phyloP scores from a whole-genome alignment of 2,888 invertebrate genomes.

The Volucella zonaria region DNA sequence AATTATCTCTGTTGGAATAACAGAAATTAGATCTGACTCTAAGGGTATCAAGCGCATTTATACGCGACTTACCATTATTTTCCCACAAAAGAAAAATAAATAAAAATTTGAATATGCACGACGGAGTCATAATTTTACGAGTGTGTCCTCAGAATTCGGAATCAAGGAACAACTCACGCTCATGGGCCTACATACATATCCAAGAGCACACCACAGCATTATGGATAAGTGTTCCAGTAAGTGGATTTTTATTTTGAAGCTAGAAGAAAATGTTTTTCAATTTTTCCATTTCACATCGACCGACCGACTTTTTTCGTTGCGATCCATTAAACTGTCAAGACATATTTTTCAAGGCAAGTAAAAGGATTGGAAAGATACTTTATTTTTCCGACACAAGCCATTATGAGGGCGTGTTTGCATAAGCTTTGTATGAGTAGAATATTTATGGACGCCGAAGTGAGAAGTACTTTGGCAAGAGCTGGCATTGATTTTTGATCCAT shows the following conservation, averaged over 20 bases:
- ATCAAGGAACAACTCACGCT: no score
- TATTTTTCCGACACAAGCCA: slow-evolving; percentile 23
- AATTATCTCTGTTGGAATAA: no score
- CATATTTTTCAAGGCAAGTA: slow-evolving; percentile 75
- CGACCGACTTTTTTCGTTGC: slow-evolving; percentile 61
- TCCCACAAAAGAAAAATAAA: no score
- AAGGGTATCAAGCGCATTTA: no score
- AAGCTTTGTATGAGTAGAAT: slow-evolving; percentile 1
- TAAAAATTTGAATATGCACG: no score
- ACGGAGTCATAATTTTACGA: no score
- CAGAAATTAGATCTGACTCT: no score
- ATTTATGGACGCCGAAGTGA: neutral
- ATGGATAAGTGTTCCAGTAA: neutral
- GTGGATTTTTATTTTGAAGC: slow-evolving; percentile 28
- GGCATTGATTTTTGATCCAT: slow-evolving; percentile 61
- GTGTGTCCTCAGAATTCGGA: no score
- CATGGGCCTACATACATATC: no score
- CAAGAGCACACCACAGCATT: no score
- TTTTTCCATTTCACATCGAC: neutral
- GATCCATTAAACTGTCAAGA: slow-evolving; percentile 79
- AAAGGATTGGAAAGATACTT: slow-evolving; percentile 57
- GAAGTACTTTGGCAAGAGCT: slow-evolving; percentile 33
- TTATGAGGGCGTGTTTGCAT: slow-evolving; percentile 27
- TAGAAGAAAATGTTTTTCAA: slow-evolving; percentile 3
- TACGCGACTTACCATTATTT: no score